Base-by-base conservation (phyloP, 2,113 vertebrate species). In the Plectropomus leopardus region DNA sequence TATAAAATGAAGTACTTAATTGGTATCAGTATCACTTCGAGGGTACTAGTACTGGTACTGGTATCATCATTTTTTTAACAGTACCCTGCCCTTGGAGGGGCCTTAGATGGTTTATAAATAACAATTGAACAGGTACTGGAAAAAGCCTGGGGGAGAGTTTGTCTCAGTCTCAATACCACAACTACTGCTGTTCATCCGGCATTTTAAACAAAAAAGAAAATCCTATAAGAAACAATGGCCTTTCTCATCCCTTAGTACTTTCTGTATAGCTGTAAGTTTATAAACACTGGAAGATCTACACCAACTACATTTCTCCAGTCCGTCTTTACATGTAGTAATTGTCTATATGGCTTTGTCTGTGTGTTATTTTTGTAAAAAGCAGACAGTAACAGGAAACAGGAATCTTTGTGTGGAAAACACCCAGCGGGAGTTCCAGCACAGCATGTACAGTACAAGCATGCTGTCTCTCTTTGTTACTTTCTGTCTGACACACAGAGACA, bases 361-460 rank as follows among this genome's bases (percentile, higher is more conserved):
- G 3, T 13, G 19, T 61, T 51, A 70, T 76, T 55, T 78, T 36
- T 64, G 32, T 74, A 32, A 36, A 54, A 17, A 59, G 11, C 0
- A 66, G 26, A 82, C 45, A 60, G 32, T 14, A 19, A 72, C 57
- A 63, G 34, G 57, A 59, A 70, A 72, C 16, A 73, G 34, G 24
- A 77, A 57, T 32, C 32, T 45, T 36, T 44, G 24, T 64, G 26
- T 28, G 53, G 23, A 68, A 60, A 42, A 57, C 42, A 81, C 71
- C 45, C 63, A 81, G 36, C 13, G 36, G 48, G 26, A 57, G 15
- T 26, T 8, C 26, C 8, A 36, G 15, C 48, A 28, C 21, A 28
- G 13, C 9, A 58, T 47, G 30, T 30, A 45, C 17, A 45, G 36
- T 42, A 19, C 10, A 26, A 71, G 32, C 14, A 23, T 14, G 8